Evolutionary conservation across 2,888 invertebrate species (phyloP).

Genomic region (Coleophora deauratella): DNA sequence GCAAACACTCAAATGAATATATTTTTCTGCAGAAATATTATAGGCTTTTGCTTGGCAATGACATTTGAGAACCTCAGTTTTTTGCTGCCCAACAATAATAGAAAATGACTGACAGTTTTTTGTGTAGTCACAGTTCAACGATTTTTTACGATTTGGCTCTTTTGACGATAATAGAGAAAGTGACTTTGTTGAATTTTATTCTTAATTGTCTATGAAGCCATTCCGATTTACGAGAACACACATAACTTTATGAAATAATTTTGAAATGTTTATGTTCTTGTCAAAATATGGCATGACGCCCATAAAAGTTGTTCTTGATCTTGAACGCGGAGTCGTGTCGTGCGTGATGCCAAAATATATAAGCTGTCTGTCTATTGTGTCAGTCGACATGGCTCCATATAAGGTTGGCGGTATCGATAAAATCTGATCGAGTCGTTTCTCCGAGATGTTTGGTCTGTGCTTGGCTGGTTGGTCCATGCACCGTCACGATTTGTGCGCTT

Average conservation of each 20-base stretch:
- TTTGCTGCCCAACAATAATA: constrained; percentile 20
- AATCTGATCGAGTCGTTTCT: constrained; percentile 45
- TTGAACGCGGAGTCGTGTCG: constrained; percentile 26
- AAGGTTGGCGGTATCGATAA: constrained; percentile 36
- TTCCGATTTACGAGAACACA: too few species aligned
- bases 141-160: constrained; percentile 34
- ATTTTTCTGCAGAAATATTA: too few species aligned
- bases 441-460: constrained; percentile 4
- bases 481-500: constrained; percentile 48
- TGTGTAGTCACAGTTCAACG: constrained; percentile 29
- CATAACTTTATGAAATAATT: too few species aligned
- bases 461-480: constrained; percentile 18
- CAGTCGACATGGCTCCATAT: constrained; percentile 25
- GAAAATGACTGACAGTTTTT: constrained; percentile 38
- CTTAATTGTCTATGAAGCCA: constrained; percentile 15
- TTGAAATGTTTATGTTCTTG: too few species aligned
- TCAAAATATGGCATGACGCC: background rate
- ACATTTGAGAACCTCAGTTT: too few species aligned
- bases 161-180: constrained; percentile 41
- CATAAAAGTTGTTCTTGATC: constrained; percentile 14
- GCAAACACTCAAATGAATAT: too few species aligned
- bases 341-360: constrained; percentile 24
- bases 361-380: constrained; percentile 24
- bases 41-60: too few species aligned
- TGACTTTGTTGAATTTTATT: constrained; percentile 20